phyloP scores from a whole-genome alignment of 2,888 invertebrate genomes.

The Drosophila pseudotakahashii region DNA sequence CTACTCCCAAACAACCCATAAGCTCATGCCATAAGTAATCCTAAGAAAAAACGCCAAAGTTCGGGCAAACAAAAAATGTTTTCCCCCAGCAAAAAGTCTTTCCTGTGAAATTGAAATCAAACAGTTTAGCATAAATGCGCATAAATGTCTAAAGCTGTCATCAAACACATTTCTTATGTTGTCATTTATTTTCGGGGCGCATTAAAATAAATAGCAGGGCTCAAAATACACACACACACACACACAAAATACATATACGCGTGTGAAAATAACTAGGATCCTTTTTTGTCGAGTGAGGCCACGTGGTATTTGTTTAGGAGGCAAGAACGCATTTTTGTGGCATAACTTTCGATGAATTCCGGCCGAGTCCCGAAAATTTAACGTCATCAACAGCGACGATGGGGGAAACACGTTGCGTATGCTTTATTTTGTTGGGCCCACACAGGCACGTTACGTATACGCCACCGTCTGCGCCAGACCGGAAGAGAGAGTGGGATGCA shows the following conservation, averaged over 20 bases:
- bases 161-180: conserved; percentile 67
- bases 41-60: background rate
- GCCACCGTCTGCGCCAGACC: conserved; percentile 48
- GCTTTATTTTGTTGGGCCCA: conserved; percentile 56
- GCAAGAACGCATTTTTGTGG: conserved; percentile 41
- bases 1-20: too few relatives aligned
- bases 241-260: conserved; percentile 11
- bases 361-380: conserved; percentile 22
- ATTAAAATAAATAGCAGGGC: conserved; percentile 66
- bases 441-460: conserved; percentile 68
- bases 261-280: conserved; percentile 31
- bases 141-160: conserved; percentile 78
- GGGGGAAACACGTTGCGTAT: conserved; percentile 56
- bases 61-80: conserved; percentile 4
- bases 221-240: conserved; percentile 22
- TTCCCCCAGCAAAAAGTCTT: background rate
- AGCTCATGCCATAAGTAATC: background rate
- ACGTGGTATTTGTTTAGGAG: conserved; percentile 49
- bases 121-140: conserved; percentile 77
- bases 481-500: conserved; percentile 24
- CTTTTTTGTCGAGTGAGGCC: conserved; percentile 18
- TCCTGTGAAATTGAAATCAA: conserved; percentile 57
- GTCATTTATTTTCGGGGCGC: conserved; percentile 47
- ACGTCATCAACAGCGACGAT: conserved; percentile 32
- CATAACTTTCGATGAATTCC: conserved; percentile 41